Base-by-base conservation (phyloP, 2,113 vertebrate species). In the Holacanthus passer region DNA sequence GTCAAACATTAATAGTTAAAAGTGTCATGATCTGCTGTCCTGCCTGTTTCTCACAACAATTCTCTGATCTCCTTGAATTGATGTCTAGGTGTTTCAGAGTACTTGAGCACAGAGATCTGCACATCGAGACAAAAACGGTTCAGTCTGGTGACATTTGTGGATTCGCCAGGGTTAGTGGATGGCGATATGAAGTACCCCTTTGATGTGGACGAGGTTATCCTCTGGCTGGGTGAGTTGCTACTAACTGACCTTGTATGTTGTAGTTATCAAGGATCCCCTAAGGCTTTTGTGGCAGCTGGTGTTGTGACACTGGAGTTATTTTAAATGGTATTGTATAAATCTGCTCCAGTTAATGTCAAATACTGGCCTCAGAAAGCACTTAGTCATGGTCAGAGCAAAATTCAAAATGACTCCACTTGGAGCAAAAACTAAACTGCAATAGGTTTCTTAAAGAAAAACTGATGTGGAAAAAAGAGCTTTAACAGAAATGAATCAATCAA, bases 111-210 rank as follows among this genome's bases (percentile, higher is more conserved):
- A 2, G 96, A 97, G 91, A 94, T 96, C 75, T 96, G 96, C 89
- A 96, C 96, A 0, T 96, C 96, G 0, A 91, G 96, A 29, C 96
- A 97, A 92, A 97, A 96, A 71, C 94, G 95, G 16, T 96, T 97
- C 89, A 95, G 94, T 83, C 84, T 97, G 87, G 94, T 97, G 86
- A 97, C 96, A 0, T 97, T 96, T 86, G 96, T 96, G 74, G 96
- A 96, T 83, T 95, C 95, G 0, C 96, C 96, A 0, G 96, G 96
- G 0, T 87, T 96, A 81, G 96, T 96, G 65, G 96, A 97, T 1
- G 96, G 96, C 0, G 96, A 96, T 62, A 97, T 97, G 96, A 97
- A 96, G 89, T 96, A 96, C 65, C 96, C 96, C 7, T 96, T 97
- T 79, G 95, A 96, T 24, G 96, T 97, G 65, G 96, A 97, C 12